Evolutionary conservation across 2,113 vertebrate species (phyloP).

Genomic region (Crotalus horridus): DNA sequence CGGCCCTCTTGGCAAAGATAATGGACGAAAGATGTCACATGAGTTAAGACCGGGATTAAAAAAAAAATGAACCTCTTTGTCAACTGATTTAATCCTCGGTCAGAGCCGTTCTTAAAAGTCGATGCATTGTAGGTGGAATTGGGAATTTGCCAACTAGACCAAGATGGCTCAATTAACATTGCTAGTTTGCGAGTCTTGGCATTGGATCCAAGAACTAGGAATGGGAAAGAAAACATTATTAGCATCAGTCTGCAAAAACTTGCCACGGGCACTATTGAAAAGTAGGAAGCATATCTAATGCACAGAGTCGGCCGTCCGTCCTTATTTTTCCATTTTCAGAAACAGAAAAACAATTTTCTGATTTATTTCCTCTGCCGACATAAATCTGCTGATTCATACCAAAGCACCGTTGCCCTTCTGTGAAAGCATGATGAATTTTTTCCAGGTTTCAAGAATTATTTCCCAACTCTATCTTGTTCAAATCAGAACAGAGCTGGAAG

Average conservation of each 20-base stretch:
- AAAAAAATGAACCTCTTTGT: conserved; percentile 10
- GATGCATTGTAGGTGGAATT: background rate
- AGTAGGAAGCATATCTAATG: background rate
- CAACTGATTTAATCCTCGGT: conserved; percentile 10
- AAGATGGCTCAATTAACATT: background rate
- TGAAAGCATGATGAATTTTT: background rate
- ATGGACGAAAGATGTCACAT: conserved; percentile 1
- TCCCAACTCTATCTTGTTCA: background rate
- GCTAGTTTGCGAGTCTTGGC: background rate
- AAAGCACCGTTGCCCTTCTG: background rate
- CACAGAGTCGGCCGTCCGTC: background rate
- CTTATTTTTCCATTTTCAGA: background rate
- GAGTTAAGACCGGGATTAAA: conserved; percentile 8
- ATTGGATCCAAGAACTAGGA: background rate
- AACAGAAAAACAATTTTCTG: background rate
- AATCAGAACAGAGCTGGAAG: too few species aligned
- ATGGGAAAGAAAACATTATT: background rate
- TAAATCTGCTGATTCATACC: background rate
- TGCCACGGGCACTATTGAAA: background rate
- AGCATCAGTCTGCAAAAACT: background rate
- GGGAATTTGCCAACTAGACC: conserved; percentile 18
- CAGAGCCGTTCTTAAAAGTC: conserved; percentile 24
- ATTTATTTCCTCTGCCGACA: background rate
- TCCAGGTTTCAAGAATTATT: background rate
- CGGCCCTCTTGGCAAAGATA: conserved; percentile 17